These are phyloP conservation scores for Ctenodactylus gundi DNA, from an alignment of 2,113 vertebrate genomes.

Conservation along the genomic window DNA sequence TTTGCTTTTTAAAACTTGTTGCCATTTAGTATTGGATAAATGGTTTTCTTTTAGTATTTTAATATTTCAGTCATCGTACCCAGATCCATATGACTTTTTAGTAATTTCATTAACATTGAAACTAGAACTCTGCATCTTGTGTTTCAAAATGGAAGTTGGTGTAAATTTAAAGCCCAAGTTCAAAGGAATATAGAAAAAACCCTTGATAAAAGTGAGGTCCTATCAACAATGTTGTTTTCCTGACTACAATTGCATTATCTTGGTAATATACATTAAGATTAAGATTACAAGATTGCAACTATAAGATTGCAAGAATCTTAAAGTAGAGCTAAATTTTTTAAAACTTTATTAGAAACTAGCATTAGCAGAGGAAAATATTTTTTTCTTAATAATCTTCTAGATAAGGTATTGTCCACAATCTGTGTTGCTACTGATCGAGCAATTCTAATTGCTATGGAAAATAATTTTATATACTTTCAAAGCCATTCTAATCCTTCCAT, in stretches of 20 bases:
- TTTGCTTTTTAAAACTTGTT: not conserved
- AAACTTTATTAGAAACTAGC: not conserved
- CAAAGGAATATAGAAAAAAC: not conserved
- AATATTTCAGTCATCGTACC: constrained; percentile 29
- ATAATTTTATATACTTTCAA: constrained; percentile 56
- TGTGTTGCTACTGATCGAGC: not conserved
- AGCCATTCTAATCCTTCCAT: constrained; percentile 55
- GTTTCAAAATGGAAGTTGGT: constrained; percentile 9
- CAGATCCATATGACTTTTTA: constrained; percentile 31
- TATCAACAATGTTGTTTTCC: not conserved
- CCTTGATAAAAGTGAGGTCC: constrained; percentile 37
- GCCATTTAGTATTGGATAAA: not conserved
- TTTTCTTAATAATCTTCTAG: constrained; percentile 52
- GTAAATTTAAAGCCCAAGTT: not conserved
- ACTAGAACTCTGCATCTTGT: constrained; percentile 24
- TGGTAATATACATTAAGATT: not conserved
- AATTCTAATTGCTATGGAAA: constrained; percentile 42
- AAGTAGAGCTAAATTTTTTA: constrained; percentile 7
- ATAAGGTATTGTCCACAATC: constrained; percentile 18
- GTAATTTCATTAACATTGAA: not conserved
- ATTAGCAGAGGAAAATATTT: constrained; percentile 25
- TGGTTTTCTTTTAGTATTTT: constrained; percentile 29
- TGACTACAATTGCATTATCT: not conserved
- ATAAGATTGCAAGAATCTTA: constrained; percentile 36
- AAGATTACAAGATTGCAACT: not conserved